Conservation (phyloP, 2,113 vertebrate genomes). For the Serinus canaria region DNA sequence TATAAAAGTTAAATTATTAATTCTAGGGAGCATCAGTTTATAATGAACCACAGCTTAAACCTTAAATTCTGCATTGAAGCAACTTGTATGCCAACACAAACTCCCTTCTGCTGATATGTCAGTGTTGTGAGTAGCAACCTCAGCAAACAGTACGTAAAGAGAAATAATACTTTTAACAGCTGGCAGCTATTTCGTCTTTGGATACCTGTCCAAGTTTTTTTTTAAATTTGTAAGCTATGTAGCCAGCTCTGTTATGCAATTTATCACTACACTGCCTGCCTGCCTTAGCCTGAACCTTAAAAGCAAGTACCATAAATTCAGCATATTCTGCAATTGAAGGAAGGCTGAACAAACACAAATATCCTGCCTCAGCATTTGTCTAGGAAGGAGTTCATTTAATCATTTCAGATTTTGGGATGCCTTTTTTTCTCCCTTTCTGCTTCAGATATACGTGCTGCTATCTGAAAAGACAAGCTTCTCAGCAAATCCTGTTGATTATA, state of each 20-base stretch:
- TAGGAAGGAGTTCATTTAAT: background rate
- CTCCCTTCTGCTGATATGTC: background rate
- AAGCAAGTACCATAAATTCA: background rate
- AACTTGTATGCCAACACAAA: background rate
- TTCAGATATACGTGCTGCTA: background rate
- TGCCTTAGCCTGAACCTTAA: background rate
- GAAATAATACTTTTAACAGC: background rate
- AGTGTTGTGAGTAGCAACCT: background rate
- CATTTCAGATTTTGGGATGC: background rate
- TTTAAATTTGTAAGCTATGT: background rate
- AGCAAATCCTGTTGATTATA: background rate
- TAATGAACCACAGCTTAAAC: background rate
- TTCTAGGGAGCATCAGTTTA: background rate
- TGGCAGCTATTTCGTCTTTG: background rate
- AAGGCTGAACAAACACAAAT: background rate
- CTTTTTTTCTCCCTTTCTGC: accelerated
- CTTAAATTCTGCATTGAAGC: background rate
- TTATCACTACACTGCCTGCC: background rate
- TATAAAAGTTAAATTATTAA: background rate
- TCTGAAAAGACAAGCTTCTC: background rate
- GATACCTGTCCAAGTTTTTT: background rate
- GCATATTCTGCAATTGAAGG: background rate
- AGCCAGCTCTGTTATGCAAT: background rate
- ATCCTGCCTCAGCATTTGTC: background rate
- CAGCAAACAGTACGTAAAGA: background rate